Conservation (phyloP, 2,797 vertebrate genomes). For the Phalloptychus januarius region DNA sequence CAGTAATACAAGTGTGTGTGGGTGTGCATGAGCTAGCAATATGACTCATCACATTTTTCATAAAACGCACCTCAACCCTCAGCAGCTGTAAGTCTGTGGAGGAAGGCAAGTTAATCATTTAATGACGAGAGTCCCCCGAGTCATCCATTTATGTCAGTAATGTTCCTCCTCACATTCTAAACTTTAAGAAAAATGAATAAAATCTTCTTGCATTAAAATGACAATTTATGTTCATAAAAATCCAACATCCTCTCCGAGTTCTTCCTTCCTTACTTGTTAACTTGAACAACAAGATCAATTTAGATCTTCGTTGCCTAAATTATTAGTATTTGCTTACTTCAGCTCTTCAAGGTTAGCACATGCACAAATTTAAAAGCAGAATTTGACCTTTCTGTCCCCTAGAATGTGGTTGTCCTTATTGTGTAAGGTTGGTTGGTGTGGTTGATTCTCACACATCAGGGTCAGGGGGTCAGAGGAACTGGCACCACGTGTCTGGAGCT, state of each 20-base stretch:
- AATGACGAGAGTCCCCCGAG: conserved; percentile 49
- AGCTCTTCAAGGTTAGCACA: neutral
- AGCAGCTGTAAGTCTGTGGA: conserved; percentile 48
- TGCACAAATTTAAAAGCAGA: neutral
- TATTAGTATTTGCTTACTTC: neutral
- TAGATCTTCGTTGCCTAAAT: neutral
- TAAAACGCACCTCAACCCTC: conserved; percentile 54
- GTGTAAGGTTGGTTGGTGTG: neutral
- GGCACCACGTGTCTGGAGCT: neutral
- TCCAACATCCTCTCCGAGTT: neutral
- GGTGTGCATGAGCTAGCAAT: conserved; percentile 33
- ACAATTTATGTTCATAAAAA: neutral
- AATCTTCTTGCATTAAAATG: neutral
- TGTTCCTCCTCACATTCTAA: conserved; percentile 33
- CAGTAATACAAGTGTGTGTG: conserved; percentile 1
- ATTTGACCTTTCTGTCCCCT: neutral
- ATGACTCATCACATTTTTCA: conserved; percentile 57
- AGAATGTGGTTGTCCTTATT: neutral
- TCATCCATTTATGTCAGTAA: conserved; percentile 46
- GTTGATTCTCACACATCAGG: neutral
- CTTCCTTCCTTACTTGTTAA: neutral
- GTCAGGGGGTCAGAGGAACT: too few species aligned
- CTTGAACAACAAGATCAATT: neutral
- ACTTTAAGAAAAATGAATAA: conserved; percentile 20
- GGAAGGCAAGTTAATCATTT: conserved; percentile 61